Conservation (phyloP, 2,888 invertebrate genomes). For the Drosophila lutescens region DNA sequence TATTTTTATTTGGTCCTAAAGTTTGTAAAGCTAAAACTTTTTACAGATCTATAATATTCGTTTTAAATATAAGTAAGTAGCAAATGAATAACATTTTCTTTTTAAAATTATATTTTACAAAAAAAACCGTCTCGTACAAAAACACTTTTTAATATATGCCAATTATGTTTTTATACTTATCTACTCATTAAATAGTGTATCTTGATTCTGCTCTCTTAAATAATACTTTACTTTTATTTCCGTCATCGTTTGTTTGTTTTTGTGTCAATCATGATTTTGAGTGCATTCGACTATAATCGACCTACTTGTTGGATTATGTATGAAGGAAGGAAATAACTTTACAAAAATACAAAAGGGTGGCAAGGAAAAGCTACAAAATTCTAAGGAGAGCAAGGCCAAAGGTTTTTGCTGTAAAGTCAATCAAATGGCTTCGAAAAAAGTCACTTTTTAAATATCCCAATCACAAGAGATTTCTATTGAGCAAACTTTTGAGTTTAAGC, state of each 20-base stretch:
- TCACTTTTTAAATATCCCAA: constrained; percentile 25
- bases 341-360: constrained; percentile 1
- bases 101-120: too few relatives aligned
- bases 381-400: constrained; percentile 25
- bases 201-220: background rate
- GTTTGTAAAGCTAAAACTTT: background rate
- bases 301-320: constrained; percentile 54
- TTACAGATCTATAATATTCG: too few relatives aligned
- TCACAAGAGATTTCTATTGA: constrained; percentile 14
- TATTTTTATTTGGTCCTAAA: background rate
- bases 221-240: background rate
- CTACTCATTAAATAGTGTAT: background rate
- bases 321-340: constrained; percentile 1
- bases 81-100: too few relatives aligned
- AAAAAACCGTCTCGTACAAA: too few relatives aligned
- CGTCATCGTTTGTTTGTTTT: background rate
- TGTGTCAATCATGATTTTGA: constrained; percentile 66
- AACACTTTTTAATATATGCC: too few relatives aligned
- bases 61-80: too few relatives aligned
- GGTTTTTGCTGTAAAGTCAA: constrained; percentile 3
- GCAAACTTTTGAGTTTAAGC: constrained; percentile 22
- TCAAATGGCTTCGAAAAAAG: constrained; percentile 14
- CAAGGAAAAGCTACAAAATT: background rate
- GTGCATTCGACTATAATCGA: constrained; percentile 66
- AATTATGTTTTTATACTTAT: too few relatives aligned